A percentile compares a stretch with the other conserved stretches of the same genome.
These are phyloP conservation scores for Drosophila lini DNA, from an alignment of 1,140 invertebrate species.

Conservation along the genomic window DNA sequence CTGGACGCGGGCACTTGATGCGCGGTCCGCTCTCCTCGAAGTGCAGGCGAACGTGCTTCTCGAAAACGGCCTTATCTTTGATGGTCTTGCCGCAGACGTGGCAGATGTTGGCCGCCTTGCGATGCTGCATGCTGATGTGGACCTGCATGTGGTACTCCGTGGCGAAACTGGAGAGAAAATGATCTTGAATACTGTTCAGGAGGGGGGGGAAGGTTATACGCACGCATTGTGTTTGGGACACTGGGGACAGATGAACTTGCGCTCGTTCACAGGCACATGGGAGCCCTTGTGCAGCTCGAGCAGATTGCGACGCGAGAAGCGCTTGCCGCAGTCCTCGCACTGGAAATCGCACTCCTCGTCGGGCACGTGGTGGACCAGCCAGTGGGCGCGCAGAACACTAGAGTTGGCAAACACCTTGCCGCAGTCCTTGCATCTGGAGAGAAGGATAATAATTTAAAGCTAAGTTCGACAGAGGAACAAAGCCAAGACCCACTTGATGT, in stretches of 20 bases:
- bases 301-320: slow-evolving; percentile 69
- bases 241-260: slow-evolving; percentile 69
- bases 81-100: slow-evolving; percentile 82
- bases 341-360: slow-evolving; percentile 72
- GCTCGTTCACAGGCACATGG: slow-evolving; percentile 73
- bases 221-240: slow-evolving; percentile 76
- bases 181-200: not conserved
- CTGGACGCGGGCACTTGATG: slow-evolving; percentile 72
- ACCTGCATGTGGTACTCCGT: slow-evolving; percentile 77
- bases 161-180: slow-evolving; percentile 57
- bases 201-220: not conserved
- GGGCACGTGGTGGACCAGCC: slow-evolving; percentile 71
- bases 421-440: slow-evolving; percentile 69
- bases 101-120: slow-evolving; percentile 71
- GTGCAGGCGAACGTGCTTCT: slow-evolving; percentile 79
- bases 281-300: slow-evolving; percentile 75
- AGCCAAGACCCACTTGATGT: slow-evolving; percentile 62
- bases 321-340: slow-evolving; percentile 78
- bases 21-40: slow-evolving; percentile 78
- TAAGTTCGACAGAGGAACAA: not conserved
- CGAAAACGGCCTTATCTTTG: slow-evolving; percentile 77
- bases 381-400: slow-evolving; percentile 70
- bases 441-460: no score
- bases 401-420: slow-evolving; percentile 76
- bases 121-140: slow-evolving; percentile 74